phyloP scores from a whole-genome alignment of 2,888 invertebrate species.

The Thereva unica region DNA sequence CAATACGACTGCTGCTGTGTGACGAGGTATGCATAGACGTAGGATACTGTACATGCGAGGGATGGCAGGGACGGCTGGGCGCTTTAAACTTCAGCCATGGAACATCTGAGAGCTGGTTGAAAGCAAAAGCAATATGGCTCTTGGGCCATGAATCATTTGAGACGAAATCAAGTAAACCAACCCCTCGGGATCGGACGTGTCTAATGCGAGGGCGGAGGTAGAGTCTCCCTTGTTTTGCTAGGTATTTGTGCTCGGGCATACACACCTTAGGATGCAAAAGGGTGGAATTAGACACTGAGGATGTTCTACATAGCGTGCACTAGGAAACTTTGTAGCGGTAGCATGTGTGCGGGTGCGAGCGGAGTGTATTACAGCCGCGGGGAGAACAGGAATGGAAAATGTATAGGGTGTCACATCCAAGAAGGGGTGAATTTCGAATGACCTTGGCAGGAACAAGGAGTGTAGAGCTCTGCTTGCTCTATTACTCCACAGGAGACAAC shows the following conservation, averaged over 20 bases:
- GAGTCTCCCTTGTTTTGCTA: not conserved
- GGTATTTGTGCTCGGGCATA: no score
- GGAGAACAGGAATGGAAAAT: constrained; percentile 28
- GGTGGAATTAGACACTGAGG: no score
- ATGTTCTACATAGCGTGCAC: constrained; percentile 16
- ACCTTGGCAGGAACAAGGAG: constrained; percentile 54
- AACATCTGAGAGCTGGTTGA: constrained; percentile 4
- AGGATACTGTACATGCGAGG: constrained; percentile 4
- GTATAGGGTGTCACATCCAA: constrained; percentile 45
- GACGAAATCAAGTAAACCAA: constrained; percentile 31
- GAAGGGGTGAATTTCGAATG: constrained; percentile 58
- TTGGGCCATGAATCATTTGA: constrained; percentile 39
- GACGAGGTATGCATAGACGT: constrained; percentile 24
- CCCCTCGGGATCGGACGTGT: constrained; percentile 14
- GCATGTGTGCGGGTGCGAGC: not conserved
- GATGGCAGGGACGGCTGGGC: constrained; percentile 10
- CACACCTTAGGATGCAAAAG: no score
- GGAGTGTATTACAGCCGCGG: constrained; percentile 9
- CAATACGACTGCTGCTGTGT: constrained; percentile 17
- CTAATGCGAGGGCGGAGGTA: constrained; percentile 6
- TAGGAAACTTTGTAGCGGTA: not conserved
- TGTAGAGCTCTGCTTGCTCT: not conserved
- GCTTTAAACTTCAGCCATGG: not conserved
- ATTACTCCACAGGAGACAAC: not conserved
- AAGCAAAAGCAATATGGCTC: constrained; percentile 41